These are phyloP conservation scores for Polyodon spathula DNA, from an alignment of 2,113 vertebrate genomes.

Conservation along the genomic window DNA sequence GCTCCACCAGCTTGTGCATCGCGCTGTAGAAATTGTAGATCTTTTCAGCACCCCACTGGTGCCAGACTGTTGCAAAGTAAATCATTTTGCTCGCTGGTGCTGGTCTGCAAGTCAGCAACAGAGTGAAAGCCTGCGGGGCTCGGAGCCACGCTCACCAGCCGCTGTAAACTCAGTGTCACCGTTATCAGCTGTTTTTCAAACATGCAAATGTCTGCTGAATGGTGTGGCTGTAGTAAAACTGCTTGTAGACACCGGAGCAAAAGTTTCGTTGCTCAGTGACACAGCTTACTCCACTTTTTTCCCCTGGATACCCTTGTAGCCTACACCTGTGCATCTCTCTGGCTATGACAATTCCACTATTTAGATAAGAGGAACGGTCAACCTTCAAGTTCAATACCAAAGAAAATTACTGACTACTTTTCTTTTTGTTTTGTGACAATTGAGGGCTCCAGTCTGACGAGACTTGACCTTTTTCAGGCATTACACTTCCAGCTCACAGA, in stretches of 20 bases:
- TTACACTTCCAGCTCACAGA: background rate
- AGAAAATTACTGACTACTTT: background rate
- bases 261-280: background rate
- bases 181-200: too few relatives aligned
- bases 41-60: too few relatives aligned
- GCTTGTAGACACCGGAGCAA: background rate
- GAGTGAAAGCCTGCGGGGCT: too few relatives aligned
- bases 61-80: too few relatives aligned
- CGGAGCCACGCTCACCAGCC: too few relatives aligned
- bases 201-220: background rate
- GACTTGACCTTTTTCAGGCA: conserved; percentile 3
- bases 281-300: background rate
- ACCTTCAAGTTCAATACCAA: background rate
- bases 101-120: too few relatives aligned
- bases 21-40: too few relatives aligned
- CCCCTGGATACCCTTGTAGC: background rate
- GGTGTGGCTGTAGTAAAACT: background rate
- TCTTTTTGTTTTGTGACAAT: background rate
- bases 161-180: too few relatives aligned
- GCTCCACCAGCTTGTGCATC: too few relatives aligned
- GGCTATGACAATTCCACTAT: background rate
- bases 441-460: background rate
- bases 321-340: background rate
- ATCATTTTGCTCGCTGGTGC: too few relatives aligned
- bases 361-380: background rate